Conservation (phyloP, 2,797 vertebrate genomes). For the Chaenodraco wilsoni region DNA sequence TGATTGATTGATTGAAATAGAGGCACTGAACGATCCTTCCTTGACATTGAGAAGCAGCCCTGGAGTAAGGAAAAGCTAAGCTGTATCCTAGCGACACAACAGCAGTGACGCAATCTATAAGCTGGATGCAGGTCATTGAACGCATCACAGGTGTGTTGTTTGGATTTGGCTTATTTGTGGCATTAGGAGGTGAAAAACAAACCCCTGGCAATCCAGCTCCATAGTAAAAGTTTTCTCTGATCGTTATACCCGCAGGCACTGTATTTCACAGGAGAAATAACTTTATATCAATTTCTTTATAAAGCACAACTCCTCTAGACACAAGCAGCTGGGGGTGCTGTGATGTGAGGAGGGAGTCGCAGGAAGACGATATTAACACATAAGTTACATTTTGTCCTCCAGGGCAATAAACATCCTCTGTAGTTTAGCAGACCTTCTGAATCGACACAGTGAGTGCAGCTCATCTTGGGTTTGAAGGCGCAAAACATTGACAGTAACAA, state of each 20-base stretch:
- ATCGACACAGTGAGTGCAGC: slow-evolving; percentile 3
- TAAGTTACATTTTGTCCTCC: slow-evolving; percentile 4
- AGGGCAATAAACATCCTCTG: slow-evolving; percentile 11
- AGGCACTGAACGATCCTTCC: too few species aligned
- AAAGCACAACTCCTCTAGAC: slow-evolving; percentile 1
- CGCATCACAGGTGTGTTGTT: slow-evolving; percentile 26
- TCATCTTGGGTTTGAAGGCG: neutral
- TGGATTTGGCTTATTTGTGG: slow-evolving; percentile 22
- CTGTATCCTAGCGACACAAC: slow-evolving; percentile 45
- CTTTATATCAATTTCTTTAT: neutral
- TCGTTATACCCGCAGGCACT: slow-evolving; percentile 12
- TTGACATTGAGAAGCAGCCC: too few species aligned
- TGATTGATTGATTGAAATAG: too few species aligned
- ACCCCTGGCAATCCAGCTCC: neutral
- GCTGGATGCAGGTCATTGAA: slow-evolving; percentile 32
- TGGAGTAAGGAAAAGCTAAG: neutral
- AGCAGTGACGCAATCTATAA: slow-evolving; percentile 23
- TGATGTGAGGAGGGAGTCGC: neutral
- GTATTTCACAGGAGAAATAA: slow-evolving; percentile 16
- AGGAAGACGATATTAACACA: neutral
- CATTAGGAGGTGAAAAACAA: slow-evolving; percentile 26
- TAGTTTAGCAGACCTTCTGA: neutral
- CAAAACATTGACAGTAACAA: slow-evolving; percentile 1
- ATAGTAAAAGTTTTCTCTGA: slow-evolving; percentile 19
- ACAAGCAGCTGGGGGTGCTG: slow-evolving; percentile 5